Evolutionary conservation across 2,888 invertebrate species (phyloP).

Genomic region (Xanthorhoe designata): DNA sequence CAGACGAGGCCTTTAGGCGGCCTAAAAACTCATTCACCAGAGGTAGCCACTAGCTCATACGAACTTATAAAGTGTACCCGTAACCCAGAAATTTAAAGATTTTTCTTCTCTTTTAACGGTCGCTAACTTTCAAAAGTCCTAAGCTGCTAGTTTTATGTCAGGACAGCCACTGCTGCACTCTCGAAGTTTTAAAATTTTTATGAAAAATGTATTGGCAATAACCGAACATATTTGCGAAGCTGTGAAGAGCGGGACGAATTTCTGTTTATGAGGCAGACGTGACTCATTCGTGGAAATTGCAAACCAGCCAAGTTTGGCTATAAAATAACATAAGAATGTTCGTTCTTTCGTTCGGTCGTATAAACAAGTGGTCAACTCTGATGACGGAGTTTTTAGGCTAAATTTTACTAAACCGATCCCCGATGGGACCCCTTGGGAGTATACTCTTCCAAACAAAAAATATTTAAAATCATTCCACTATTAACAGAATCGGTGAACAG

Average conservation of each 20-base stretch:
- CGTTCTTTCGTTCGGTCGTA: no score
- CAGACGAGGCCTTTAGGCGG: no score
- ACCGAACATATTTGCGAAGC: background rate
- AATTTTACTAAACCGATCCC: no score
- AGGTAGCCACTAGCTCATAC: no score
- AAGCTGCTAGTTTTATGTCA: slow-evolving; percentile 13
- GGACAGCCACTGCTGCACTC: background rate
- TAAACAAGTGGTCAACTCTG: no score
- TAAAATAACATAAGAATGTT: background rate
- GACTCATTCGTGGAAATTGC: background rate
- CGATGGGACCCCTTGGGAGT: no score
- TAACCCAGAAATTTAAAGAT: background rate
- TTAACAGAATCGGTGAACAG: no score
- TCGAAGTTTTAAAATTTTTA: slow-evolving; percentile 8
- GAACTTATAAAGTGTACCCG: no score
- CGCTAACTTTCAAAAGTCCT: background rate
- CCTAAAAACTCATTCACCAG: no score
- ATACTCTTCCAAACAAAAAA: no score
- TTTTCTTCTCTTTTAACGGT: background rate
- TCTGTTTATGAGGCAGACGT: background rate
- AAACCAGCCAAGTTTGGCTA: background rate
- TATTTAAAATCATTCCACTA: no score
- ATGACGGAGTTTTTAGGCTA: no score
- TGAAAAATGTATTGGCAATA: slow-evolving; percentile 14
- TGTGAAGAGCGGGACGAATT: background rate